A percentile compares a stretch with the other conserved stretches of the same genome.
These are phyloP conservation scores for Hypocryptadius cinnamomeus DNA, from an alignment of 2,113 vertebrate species.

Conservation along the genomic window DNA sequence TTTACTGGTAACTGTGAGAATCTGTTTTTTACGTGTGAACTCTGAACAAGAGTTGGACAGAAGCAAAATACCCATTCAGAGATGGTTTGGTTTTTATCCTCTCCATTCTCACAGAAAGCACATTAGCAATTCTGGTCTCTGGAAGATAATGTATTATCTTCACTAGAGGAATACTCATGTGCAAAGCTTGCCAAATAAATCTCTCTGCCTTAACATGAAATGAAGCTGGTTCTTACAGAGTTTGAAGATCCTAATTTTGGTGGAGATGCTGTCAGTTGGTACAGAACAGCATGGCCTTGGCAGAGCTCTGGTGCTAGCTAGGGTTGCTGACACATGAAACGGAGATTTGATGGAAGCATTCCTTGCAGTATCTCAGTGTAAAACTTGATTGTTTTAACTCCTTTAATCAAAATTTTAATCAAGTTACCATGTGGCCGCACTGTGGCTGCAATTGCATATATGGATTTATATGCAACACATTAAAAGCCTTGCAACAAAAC, in stretches of 20 bases:
- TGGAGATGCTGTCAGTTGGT: background rate
- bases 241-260: background rate
- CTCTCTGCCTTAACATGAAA: background rate
- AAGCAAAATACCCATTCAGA: background rate
- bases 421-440: background rate
- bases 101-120: background rate
- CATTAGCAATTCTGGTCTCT: background rate
- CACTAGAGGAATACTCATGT: background rate
- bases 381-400: background rate
- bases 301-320: background rate
- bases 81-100: background rate
- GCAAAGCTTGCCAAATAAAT: background rate
- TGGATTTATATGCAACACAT: background rate
- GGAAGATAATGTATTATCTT: background rate
- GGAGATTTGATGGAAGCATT: background rate
- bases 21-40: background rate
- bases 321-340: background rate
- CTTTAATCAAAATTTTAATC: constrained; percentile 1
- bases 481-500: background rate
- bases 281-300: background rate
- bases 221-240: background rate
- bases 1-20: background rate
- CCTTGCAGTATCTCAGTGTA: background rate
- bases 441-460: background rate
- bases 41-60: background rate